These are phyloP conservation scores for Umimayanthus kanabou DNA, from an alignment of 92 coral and sea anemone species.

Conservation along the genomic window DNA sequence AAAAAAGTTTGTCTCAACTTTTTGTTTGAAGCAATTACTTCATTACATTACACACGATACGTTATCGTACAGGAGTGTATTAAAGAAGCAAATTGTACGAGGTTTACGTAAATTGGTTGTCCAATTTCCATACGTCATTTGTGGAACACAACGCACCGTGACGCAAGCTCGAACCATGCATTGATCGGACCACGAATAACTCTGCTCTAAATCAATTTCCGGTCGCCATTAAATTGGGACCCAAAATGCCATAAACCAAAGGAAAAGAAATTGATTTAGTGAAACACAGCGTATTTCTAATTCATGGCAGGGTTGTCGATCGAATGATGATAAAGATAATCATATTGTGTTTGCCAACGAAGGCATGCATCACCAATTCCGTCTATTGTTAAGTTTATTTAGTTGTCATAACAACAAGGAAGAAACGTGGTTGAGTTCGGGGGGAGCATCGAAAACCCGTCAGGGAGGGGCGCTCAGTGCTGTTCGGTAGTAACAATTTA, in stretches of 20 bases:
- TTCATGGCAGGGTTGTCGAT: not conserved
- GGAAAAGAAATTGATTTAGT: not conserved
- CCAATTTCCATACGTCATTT: not conserved
- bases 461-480: not conserved
- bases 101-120: not conserved
- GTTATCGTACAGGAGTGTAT: not conserved
- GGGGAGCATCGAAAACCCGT: not conserved
- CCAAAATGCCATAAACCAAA: too few species aligned
- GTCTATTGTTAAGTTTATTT: conserved; percentile 27
- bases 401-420: conserved; percentile 36
- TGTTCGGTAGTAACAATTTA: not conserved
- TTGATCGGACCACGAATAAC: not conserved
- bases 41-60: not conserved
- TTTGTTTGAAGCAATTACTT: conserved; percentile 12
- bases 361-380: conserved; percentile 19
- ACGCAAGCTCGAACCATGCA: not conserved
- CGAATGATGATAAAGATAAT: too few species aligned
- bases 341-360: conserved; percentile 27
- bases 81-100: not conserved
- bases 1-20: not conserved
- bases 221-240: not conserved
- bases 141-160: not conserved
- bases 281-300: not conserved
- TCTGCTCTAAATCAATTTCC: not conserved
- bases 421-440: not conserved